Evolutionary conservation across 2,797 vertebrate species (phyloP).

Genomic region (Neolamprologus multifasciatus): DNA sequence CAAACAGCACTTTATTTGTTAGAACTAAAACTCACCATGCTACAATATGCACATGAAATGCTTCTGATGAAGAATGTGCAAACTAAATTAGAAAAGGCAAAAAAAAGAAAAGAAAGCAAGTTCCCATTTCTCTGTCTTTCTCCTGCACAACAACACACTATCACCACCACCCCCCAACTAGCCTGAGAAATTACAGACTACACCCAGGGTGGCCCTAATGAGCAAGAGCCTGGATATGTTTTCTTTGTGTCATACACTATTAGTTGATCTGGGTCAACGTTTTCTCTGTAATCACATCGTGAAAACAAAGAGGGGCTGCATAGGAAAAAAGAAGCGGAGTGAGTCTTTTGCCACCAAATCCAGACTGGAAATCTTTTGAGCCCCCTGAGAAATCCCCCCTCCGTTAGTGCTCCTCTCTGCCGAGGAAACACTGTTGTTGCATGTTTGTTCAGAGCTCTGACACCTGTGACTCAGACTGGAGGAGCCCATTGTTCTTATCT

Average conservation of each 20-base stretch:
- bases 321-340: conserved; percentile 23
- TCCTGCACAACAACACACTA: neutral
- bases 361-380: conserved; percentile 58
- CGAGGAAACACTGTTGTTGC: conserved; percentile 40
- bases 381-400: neutral
- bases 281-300: conserved; percentile 59
- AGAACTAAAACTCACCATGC: neutral
- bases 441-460: conserved; percentile 69
- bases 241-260: conserved; percentile 62
- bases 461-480: conserved; percentile 51
- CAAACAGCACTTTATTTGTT: conserved; percentile 50
- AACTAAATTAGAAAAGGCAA: neutral
- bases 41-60: neutral
- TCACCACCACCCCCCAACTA: neutral
- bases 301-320: conserved; percentile 56
- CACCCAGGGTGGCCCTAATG: conserved; percentile 42
- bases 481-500: conserved; percentile 61
- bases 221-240: conserved; percentile 59
- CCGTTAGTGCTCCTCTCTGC: conserved; percentile 16
- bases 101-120: neutral
- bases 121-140: neutral
- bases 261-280: conserved; percentile 66
- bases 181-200: conserved; percentile 8
- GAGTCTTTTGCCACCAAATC: conserved; percentile 46
- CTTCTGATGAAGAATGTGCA: neutral